Conservation (phyloP, 2,888 invertebrate species). For the Teleiodes luculella region DNA sequence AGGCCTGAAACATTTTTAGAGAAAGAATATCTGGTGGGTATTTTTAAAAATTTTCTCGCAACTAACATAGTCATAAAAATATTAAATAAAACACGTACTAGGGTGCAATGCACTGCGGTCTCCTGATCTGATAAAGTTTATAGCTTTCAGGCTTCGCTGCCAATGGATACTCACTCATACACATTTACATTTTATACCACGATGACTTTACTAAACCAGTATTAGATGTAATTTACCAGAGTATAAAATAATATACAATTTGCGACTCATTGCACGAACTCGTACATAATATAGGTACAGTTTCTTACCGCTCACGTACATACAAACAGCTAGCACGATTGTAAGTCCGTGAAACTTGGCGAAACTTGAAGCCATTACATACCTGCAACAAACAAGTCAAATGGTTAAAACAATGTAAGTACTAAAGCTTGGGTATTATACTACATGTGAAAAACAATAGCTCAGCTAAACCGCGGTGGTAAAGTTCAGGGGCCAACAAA, state of each 20-base stretch:
- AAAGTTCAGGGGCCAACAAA: slow-evolving; percentile 4
- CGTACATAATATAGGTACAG: background rate
- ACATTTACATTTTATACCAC: background rate
- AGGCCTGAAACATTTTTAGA: background rate
- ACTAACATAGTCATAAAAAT: too few relatives aligned
- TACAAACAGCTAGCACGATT: background rate
- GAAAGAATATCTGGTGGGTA: too few relatives aligned
- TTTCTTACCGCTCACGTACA: background rate
- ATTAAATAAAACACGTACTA: background rate
- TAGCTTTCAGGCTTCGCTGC: slow-evolving; percentile 16
- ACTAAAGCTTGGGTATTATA: background rate
- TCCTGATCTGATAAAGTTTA: slow-evolving; percentile 17
- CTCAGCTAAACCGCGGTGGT: background rate
- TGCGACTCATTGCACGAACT: background rate
- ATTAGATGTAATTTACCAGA: background rate
- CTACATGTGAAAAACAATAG: background rate
- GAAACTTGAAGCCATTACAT: slow-evolving; percentile 1
- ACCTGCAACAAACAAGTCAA: slow-evolving; percentile 18
- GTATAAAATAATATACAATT: background rate
- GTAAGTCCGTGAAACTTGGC: background rate
- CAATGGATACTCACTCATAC: slow-evolving; percentile 1
- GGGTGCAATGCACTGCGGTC: slow-evolving; percentile 4
- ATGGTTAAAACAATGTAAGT: slow-evolving; percentile 8
- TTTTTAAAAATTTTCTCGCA: too few relatives aligned
- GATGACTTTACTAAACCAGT: background rate